Evolutionary conservation across 2,888 invertebrate genomes (phyloP).

Genomic region (Lasius platythorax): DNA sequence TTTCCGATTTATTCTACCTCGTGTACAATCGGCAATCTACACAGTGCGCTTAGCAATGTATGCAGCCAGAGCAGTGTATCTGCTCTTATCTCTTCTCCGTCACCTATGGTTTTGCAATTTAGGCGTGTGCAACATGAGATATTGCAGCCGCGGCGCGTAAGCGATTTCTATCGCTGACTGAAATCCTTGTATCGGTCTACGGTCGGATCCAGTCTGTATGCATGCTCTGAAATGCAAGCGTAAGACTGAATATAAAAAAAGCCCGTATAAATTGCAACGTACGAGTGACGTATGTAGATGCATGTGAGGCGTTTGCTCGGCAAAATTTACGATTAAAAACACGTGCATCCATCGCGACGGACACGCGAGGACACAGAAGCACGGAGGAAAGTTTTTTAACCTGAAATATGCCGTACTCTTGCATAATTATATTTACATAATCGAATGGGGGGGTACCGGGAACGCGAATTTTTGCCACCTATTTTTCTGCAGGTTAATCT

Average conservation of each 20-base stretch:
- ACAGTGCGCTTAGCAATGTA: slow-evolving; percentile 23
- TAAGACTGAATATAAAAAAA: neutral
- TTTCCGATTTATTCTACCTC: slow-evolving; percentile 30
- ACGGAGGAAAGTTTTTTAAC: neutral
- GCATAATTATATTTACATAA: slow-evolving; percentile 33
- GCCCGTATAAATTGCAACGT: slow-evolving; percentile 19
- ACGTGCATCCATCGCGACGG: neutral
- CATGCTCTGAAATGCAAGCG: slow-evolving; percentile 49
- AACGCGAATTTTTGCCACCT: slow-evolving; percentile 2
- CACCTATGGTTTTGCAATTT: slow-evolving; percentile 49
- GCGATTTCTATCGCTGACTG: slow-evolving; percentile 48
- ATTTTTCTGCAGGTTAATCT: neutral
- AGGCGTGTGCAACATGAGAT: slow-evolving; percentile 43
- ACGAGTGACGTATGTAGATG: neutral
- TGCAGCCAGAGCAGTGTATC: slow-evolving; percentile 6
- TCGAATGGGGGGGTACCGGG: neutral
- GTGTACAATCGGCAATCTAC: slow-evolving; percentile 29
- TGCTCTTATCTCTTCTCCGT: slow-evolving; percentile 34
- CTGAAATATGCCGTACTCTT: neutral
- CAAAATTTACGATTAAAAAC: slow-evolving; percentile 17
- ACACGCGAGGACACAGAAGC: neutral
- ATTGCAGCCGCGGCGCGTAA: slow-evolving; percentile 7
- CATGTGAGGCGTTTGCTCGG: neutral
- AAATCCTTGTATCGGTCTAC: slow-evolving; percentile 48
- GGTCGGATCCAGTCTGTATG: slow-evolving; percentile 32